Base-by-base conservation (phyloP, 2,888 invertebrate genomes). In the Apodemia hepburni region DNA sequence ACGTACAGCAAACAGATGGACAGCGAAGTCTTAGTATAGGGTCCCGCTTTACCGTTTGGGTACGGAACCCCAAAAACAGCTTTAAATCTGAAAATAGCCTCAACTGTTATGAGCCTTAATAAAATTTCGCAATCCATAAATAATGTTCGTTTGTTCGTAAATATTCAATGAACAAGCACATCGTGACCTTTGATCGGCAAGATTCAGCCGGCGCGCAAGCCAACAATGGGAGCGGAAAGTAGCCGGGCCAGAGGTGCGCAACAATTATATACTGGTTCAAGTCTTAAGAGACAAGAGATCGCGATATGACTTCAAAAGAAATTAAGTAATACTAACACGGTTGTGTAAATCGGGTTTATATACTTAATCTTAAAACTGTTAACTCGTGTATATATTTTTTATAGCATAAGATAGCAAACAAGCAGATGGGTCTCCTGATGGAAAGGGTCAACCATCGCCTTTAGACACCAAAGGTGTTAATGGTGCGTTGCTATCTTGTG, bases 201-300 rank as follows among this genome's bases (percentile, higher is more conserved):
- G 68, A 62, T 54, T 27, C 51, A 51, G 22, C 51, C 12, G 51
- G 18, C 11, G 63, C 68, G 58, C 66, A 66, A 66, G 60, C 66
- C 67, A 67, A 84, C 83, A 84, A 84, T 84, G 73, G 80, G 72
- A 76, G 82, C 83, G 78, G 79, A 77, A 82, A 85, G 84, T 83
- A 85, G 86, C 81, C 71, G 74, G 77, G 82, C 75, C 78, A 79
- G 79, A 80, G 83, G 85, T 81, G 81, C 78, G 80, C 78, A 80
- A 80, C 82, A 81, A 80, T 82, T 82, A 81, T 67, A 62, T 38
- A 57, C 51, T 15, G 70, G 73, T 57, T 0, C 70, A 79, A 78
- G 70, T 51, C 15, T 74, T 9, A 42, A 66, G 70, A 67, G 54
- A 8, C 42, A 2, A 58, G 66, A 65, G 66, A 45, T 63, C 58